Conservation (phyloP, 2,797 vertebrate species). For the Acropternis orthonyx region DNA sequence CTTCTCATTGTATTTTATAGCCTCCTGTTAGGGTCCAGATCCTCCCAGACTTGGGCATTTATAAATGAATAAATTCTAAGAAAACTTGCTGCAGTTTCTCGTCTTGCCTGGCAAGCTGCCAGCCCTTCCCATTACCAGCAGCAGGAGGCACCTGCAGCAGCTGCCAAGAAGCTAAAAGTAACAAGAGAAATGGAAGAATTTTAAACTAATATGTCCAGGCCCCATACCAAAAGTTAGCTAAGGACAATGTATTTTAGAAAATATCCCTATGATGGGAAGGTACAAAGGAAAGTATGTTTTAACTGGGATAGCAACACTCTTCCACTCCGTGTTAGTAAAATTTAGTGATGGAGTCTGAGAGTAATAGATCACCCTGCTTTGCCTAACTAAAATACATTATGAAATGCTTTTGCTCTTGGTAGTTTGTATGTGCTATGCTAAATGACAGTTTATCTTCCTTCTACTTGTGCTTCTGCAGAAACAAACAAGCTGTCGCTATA, state of each 20-base stretch:
- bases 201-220: not conserved
- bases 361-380: not conserved
- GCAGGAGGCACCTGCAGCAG: not conserved
- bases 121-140: not conserved
- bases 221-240: not conserved
- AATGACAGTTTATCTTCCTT: not conserved
- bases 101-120: not conserved
- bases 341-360: not conserved
- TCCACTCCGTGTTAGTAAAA: not conserved
- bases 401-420: not conserved
- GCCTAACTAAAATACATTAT: not conserved
- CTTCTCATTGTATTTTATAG: not conserved
- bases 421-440: not conserved
- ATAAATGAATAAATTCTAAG: not conserved
- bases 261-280: not conserved
- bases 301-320: not conserved
- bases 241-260: not conserved
- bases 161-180: not conserved
- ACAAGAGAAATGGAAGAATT: not conserved
- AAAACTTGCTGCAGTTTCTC: not conserved
- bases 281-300: not conserved
- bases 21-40: not conserved
- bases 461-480: not conserved
- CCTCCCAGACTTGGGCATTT: not conserved
- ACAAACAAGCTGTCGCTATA: not conserved